A percentile compares a stretch with the other conserved stretches of the same genome.
Evolutionary conservation across 2,113 vertebrate genomes (phyloP).

Genomic region (Ariopsis seemanni): DNA sequence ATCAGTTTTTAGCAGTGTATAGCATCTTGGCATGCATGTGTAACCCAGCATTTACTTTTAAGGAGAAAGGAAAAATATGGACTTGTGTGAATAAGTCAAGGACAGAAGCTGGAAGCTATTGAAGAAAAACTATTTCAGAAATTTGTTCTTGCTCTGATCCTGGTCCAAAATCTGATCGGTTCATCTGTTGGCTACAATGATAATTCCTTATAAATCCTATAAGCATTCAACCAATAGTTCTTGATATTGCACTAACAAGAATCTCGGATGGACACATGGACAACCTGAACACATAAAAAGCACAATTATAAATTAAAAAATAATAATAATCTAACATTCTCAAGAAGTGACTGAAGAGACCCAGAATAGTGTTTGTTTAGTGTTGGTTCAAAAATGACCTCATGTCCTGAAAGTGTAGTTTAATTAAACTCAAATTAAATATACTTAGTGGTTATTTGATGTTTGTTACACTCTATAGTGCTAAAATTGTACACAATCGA

Average conservation of each 20-base stretch:
- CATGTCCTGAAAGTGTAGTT: neutral
- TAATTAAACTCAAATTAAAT: neutral
- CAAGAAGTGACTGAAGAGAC: neutral
- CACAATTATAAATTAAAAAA: constrained; percentile 5
- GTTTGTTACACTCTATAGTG: neutral
- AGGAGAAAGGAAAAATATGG: neutral
- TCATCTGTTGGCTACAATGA: neutral
- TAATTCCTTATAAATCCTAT: neutral
- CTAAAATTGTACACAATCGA: neutral
- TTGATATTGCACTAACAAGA: neutral
- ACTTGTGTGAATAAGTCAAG: neutral
- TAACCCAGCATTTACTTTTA: neutral
- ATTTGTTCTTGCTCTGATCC: neutral
- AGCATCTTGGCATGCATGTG: neutral
- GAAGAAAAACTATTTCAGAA: neutral
- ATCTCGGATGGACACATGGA: neutral
- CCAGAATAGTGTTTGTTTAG: neutral
- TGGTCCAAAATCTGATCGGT: neutral
- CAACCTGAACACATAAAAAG: neutral
- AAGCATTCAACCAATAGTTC: neutral
- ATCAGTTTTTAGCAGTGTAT: neutral
- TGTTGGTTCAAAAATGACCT: neutral
- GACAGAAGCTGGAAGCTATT: neutral
- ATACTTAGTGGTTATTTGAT: neutral
- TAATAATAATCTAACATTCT: neutral